Percentiles rank a stretch among this genome's conserved stretches.
phyloP scores from a whole-genome alignment of 1,140 invertebrate genomes.

The Streblospio benedicti region DNA sequence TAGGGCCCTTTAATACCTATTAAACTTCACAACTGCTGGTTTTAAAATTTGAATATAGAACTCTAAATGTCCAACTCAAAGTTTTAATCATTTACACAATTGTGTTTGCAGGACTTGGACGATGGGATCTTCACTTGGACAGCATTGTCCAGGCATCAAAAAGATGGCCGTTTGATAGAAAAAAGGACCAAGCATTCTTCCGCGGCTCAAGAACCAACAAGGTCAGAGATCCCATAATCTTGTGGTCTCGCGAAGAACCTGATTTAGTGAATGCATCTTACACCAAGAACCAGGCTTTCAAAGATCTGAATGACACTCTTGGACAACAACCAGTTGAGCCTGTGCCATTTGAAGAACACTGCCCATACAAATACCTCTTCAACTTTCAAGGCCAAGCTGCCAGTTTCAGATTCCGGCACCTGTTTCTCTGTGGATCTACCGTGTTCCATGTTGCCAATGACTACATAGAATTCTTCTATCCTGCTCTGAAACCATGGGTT shows the following conservation, averaged over 20 bases:
- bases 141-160: no score
- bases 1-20: no score
- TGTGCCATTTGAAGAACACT: constrained; percentile 83
- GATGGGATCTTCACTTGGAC: no score
- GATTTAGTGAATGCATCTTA: constrained; percentile 83
- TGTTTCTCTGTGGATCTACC: constrained; percentile 84
- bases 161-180: constrained; percentile 67
- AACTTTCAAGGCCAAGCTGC: constrained; percentile 94
- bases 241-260: constrained; percentile 69
- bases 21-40: no score
- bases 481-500: constrained; percentile 82
- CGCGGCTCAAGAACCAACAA: constrained; percentile 83
- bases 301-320: constrained; percentile 85
- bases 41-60: no score
- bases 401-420: constrained; percentile 92
- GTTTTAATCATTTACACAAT: no score
- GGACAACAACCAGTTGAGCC: constrained; percentile 70
- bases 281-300: constrained; percentile 98
- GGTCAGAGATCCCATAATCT: constrained; percentile 80
- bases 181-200: constrained; percentile 73
- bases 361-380: constrained; percentile 76
- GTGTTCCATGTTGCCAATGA: constrained; percentile 91
- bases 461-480: constrained; percentile 94
- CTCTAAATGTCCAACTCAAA: no score
- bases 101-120: constrained; percentile 79